A percentile compares a stretch with the other conserved stretches of the same genome.
Conservation (phyloP, 2,888 invertebrate genomes). For the Pandemis corylana region DNA sequence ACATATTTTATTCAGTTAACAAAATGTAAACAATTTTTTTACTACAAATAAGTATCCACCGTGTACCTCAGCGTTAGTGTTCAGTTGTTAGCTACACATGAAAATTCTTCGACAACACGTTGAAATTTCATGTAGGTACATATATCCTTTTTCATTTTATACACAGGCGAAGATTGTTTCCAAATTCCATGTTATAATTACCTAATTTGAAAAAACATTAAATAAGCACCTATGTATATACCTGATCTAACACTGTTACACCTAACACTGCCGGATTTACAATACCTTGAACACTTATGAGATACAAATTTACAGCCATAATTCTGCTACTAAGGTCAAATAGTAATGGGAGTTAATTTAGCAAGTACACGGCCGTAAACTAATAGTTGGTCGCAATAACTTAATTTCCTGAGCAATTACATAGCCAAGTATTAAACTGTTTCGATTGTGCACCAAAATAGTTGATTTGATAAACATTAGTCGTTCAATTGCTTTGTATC, state of each 20-base stretch:
- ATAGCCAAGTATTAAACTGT: slow-evolving; percentile 13
- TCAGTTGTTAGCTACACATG: too few relatives aligned
- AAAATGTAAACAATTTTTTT: too few relatives aligned
- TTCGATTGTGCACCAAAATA: slow-evolving; percentile 16
- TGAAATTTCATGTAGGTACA: too few relatives aligned
- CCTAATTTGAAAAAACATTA: too few relatives aligned
- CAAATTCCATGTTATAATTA: too few relatives aligned
- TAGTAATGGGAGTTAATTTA: slow-evolving; percentile 9
- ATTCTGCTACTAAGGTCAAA: slow-evolving; percentile 13
- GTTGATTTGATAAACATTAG: slow-evolving; percentile 14
- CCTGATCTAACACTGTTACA: not conserved
- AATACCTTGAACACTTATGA: not conserved
- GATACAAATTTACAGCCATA: not conserved
- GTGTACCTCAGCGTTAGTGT: too few relatives aligned
- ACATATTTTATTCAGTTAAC: too few relatives aligned
- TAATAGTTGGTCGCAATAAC: slow-evolving; percentile 17
- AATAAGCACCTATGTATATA: not conserved
- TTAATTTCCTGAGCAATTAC: slow-evolving; percentile 28
- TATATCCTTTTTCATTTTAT: too few relatives aligned
- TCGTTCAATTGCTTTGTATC: slow-evolving; percentile 22
- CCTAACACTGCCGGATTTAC: not conserved
- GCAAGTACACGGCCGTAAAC: slow-evolving; percentile 5
- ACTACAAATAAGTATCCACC: too few relatives aligned
- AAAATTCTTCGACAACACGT: too few relatives aligned
- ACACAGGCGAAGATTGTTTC: too few relatives aligned